These are phyloP conservation scores for Echinarachnius parma DNA, from an alignment of 53 echinoderm and acorn worm genomes.

Conservation along the genomic window DNA sequence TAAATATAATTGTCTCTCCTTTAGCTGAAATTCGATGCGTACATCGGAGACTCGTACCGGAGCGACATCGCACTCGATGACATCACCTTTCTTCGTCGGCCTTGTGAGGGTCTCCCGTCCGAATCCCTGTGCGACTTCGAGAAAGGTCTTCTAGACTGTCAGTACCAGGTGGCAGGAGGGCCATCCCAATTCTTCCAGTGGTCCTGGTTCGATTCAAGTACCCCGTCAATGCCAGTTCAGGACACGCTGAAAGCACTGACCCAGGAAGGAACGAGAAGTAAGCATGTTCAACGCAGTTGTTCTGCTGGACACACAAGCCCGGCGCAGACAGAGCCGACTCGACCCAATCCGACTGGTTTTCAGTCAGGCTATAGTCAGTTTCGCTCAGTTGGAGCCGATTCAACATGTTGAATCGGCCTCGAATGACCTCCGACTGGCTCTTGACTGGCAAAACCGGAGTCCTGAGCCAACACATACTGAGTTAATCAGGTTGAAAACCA, in stretches of 20 bases:
- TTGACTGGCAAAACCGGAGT: too few relatives aligned
- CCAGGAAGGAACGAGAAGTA: conserved; percentile 13
- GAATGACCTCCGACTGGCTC: too few relatives aligned
- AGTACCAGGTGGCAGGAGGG: conserved; percentile 19
- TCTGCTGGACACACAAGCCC: too few relatives aligned
- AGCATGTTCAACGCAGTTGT: too few relatives aligned
- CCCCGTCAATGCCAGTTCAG: not conserved
- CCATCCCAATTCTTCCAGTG: conserved; percentile 20
- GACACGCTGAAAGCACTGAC: conserved; percentile 3
- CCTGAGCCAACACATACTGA: too few relatives aligned
- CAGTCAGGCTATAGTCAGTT: too few relatives aligned
- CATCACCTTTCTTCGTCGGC: conserved; percentile 31
- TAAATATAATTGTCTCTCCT: too few relatives aligned
- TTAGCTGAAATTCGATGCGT: conserved; percentile 15
- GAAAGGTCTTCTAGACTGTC: conserved; percentile 32
- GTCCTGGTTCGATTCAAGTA: conserved; percentile 25
- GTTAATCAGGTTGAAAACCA: too few relatives aligned
- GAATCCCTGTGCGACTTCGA: conserved; percentile 34
- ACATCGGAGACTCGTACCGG: conserved; percentile 21
- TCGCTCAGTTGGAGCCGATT: too few relatives aligned
- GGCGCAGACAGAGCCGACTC: too few relatives aligned
- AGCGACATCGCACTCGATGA: conserved; percentile 39
- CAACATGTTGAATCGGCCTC: too few relatives aligned
- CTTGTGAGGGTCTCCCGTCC: conserved; percentile 23
- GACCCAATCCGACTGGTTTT: too few relatives aligned